Evolutionary conservation across 2,113 vertebrate species (phyloP).

Genomic region (Paramormyrops kingsleyae): DNA sequence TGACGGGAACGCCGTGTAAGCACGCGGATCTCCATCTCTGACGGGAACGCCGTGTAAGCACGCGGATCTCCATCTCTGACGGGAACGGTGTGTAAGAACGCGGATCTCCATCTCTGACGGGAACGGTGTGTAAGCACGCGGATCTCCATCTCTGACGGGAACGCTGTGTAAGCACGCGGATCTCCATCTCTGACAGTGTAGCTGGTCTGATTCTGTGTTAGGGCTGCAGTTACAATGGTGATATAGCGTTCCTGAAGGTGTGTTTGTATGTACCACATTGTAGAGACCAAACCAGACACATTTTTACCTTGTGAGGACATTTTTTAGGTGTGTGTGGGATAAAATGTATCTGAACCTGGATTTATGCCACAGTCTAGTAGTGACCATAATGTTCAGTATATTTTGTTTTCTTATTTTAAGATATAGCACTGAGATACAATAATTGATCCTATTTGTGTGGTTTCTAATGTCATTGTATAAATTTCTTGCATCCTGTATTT

Average conservation of each 20-base stretch:
- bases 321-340: background rate
- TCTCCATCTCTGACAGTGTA: background rate
- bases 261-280: background rate
- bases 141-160: too few relatives aligned
- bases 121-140: too few relatives aligned
- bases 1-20: background rate
- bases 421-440: background rate
- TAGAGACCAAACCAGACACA: background rate
- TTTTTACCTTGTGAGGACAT: background rate
- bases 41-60: background rate
- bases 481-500: background rate
- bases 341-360: background rate
- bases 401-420: background rate
- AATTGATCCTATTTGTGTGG: background rate
- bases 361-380: background rate
- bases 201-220: background rate
- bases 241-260: background rate
- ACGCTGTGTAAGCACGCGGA: too few relatives aligned
- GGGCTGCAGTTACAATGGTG: background rate
- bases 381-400: background rate
- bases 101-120: too few relatives aligned
- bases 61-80: background rate
- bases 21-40: background rate
- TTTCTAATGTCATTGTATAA: background rate
- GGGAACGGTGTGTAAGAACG: too few relatives aligned